Evolutionary conservation across 2,113 vertebrate genomes (phyloP), one percentile per base, ranked within the genome.

Genomic region (Dolichallabes microphthalmus): DNA sequence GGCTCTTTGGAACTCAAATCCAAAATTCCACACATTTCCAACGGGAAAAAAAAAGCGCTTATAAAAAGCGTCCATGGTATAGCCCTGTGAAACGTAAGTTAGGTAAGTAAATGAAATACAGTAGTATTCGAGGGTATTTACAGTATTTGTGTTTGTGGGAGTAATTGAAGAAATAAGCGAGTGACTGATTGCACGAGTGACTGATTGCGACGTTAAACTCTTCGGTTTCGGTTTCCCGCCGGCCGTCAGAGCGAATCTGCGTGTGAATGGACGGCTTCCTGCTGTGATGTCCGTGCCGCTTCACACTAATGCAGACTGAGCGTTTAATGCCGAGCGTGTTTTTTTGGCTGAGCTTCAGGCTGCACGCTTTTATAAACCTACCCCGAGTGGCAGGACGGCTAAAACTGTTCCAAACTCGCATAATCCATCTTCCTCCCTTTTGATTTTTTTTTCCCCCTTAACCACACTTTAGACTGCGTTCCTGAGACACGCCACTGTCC

Each of bases 291-390:
- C 60, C 64, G 61, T 50, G 52, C 60, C 0, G 25, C 79, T 17
- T 81, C 79, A 81, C 27, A 10, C 20, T 81, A 64, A 81, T 81
- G 30, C 60, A 30, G 22, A 81, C 13, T 64, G 79, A 81, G 25
- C 60, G 1, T 64, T 81, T 81, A 81, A 81, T 15, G n/a, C 79
- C 13, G 17, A 52, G 79, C 1, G 60, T 8, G 4, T 61, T 84
- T 81, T 58, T 75, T 50, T 84, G 69, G 57, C 71, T 30, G 57
- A 83, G 71, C 57, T 61, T 55, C 57, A 75, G 55, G 17, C 32
- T 80, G 78, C 20, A 45, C 15, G n/a, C 4, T 60, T 63, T 61
- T 76, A 75, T 64, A 64, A 64, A 76, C 58, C n/a, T 9, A 83
- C 55, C 30, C 25, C 12, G 73, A 76, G 39, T 52, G 71, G 35